Percentiles rank a stretch among this genome's conserved stretches.
phyloP scores from a whole-genome alignment of 1,140 invertebrate species.

The Drosophila prosaltans region DNA sequence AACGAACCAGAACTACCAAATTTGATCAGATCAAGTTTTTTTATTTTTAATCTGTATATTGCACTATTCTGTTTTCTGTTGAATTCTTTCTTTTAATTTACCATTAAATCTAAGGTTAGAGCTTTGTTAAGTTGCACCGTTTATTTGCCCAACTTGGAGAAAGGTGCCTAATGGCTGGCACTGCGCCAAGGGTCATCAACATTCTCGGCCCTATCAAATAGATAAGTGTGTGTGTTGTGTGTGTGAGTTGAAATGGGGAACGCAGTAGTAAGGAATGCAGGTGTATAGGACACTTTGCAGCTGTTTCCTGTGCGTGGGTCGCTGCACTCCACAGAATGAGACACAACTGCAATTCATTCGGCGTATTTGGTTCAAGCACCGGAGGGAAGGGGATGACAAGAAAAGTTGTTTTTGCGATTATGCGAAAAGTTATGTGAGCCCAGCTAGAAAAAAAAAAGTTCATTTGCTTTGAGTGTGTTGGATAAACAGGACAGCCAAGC shows the following conservation, averaged over 20 bases:
- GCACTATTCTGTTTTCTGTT: background rate
- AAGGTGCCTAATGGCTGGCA: conserved; percentile 25
- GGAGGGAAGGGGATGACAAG: background rate
- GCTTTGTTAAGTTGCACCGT: background rate
- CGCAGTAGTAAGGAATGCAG: background rate
- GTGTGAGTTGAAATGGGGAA: background rate
- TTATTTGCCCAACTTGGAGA: background rate
- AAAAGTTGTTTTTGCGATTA: conserved; percentile 10
- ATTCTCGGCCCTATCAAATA: conserved; percentile 32
- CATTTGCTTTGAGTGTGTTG: background rate
- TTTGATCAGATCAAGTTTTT: no score
- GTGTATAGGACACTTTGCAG: conserved; percentile 46
- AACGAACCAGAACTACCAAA: no score
- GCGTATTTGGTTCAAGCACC: conserved; percentile 70
- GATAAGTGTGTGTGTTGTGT: conserved; percentile 15
- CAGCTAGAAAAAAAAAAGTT: background rate
- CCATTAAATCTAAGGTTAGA: background rate
- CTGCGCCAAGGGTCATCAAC: conserved; percentile 58
- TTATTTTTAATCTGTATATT: no score
- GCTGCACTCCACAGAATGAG: conserved; percentile 51
- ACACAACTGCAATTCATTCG: conserved; percentile 65
- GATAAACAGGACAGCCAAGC: background rate
- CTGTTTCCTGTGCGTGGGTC: conserved; percentile 63
- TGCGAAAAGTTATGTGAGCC: conserved; percentile 14
- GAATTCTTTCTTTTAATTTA: background rate